These are phyloP conservation scores for Pygathrix nemaeus DNA, from an alignment of 2,113 vertebrate genomes.

Conservation along the genomic window DNA sequence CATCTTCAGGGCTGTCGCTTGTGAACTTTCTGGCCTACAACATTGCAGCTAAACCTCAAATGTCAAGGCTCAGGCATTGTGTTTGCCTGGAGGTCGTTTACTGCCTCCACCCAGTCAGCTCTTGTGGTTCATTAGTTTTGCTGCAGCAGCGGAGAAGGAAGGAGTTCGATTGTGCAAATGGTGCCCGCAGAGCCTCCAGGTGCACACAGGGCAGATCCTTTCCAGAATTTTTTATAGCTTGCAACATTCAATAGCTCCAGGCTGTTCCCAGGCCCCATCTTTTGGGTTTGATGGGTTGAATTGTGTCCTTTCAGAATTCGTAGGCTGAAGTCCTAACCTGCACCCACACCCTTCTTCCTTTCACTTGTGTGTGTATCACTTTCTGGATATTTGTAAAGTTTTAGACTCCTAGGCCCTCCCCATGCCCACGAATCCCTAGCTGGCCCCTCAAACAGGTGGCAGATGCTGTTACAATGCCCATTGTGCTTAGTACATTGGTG, in stretches of 20 bases:
- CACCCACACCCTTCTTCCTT: not conserved
- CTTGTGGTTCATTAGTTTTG: not conserved
- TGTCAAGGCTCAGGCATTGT: not conserved
- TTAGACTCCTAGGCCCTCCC: not conserved
- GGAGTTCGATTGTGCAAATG: not conserved
- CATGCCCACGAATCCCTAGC: not conserved
- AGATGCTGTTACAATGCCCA: too few relatives aligned
- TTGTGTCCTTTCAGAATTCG: not conserved
- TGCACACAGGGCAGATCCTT: accelerated
- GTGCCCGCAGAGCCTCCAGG: not conserved
- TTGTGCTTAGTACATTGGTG: not conserved
- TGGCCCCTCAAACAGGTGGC: too few relatives aligned
- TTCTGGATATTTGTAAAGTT: not conserved
- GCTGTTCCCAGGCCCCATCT: not conserved
- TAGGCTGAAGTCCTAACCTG: not conserved
- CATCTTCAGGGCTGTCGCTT: too few relatives aligned
- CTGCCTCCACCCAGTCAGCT: not conserved
- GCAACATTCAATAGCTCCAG: not conserved
- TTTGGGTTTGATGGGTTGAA: not conserved
- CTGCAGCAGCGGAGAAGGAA: not conserved
- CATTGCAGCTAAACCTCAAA: not conserved
- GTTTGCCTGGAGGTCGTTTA: not conserved
- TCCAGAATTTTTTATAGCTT: not conserved
- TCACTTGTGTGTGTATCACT: not conserved
- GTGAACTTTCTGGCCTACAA: not conserved